A percentile compares a stretch with the other conserved stretches of the same genome.
These are phyloP conservation scores for Prietella phreatophila DNA, from an alignment of 2,113 vertebrate genomes.

Conservation along the genomic window DNA sequence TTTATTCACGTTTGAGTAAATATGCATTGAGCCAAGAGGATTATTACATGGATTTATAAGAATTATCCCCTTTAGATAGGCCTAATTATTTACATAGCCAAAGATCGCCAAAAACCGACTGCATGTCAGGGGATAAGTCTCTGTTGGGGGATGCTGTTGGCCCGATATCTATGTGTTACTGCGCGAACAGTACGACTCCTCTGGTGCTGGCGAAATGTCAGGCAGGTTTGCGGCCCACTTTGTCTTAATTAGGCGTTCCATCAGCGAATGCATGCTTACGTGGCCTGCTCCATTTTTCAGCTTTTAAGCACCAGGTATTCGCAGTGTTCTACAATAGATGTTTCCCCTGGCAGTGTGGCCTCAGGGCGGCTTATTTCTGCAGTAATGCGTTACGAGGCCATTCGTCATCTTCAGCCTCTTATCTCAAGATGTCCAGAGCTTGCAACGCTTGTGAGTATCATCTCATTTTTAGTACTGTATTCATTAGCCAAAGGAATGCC, in stretches of 20 bases:
- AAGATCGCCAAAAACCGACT: neutral
- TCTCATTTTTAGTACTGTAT: slow-evolving; percentile 32
- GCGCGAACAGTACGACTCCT: slow-evolving; percentile 8
- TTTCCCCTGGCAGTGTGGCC: slow-evolving; percentile 21
- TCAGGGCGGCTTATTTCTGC: slow-evolving; percentile 27
- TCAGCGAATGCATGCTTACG: slow-evolving; percentile 26
- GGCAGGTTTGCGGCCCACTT: slow-evolving; percentile 36
- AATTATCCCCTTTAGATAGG: slow-evolving; percentile 4
- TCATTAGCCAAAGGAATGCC: slow-evolving; percentile 27
- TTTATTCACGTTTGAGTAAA: neutral
- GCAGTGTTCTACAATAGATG: slow-evolving; percentile 27
- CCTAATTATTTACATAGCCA: slow-evolving; percentile 22
- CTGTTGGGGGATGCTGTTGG: neutral
- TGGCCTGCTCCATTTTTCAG: slow-evolving; percentile 29
- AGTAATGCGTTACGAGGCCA: slow-evolving; percentile 5
- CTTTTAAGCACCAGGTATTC: slow-evolving; percentile 23
- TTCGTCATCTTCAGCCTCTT: slow-evolving; percentile 47
- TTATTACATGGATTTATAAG: slow-evolving; percentile 14
- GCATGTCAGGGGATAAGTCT: slow-evolving; percentile 11
- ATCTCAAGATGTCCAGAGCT: slow-evolving; percentile 16
- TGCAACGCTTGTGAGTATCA: slow-evolving; percentile 12
- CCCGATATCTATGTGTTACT: neutral
- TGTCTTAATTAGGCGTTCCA: slow-evolving; percentile 47
- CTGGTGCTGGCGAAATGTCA: slow-evolving; percentile 35
- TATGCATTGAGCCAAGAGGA: neutral